phyloP scores from a whole-genome alignment of 2,113 vertebrate genomes.

The Pardalotus punctatus region DNA sequence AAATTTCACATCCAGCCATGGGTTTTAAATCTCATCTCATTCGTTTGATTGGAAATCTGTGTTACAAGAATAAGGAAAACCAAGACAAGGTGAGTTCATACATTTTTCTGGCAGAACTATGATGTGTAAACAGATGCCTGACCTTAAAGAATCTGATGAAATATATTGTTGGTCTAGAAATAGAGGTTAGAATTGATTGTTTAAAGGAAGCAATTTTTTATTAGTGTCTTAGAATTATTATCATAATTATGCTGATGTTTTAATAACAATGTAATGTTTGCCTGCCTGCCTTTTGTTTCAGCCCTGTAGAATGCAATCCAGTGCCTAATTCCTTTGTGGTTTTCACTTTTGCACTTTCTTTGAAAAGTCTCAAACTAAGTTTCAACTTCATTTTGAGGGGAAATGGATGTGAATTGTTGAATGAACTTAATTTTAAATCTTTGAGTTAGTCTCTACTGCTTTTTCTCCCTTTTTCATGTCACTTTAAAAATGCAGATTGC shows the following conservation, averaged over 20 bases:
- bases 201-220: not conserved
- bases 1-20: slow-evolving; percentile 75
- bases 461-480: not conserved
- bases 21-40: slow-evolving; percentile 93
- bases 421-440: not conserved
- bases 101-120: not conserved
- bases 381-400: not conserved
- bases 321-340: not conserved
- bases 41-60: slow-evolving; percentile 83
- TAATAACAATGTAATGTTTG: not conserved
- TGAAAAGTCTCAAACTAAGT: not conserved
- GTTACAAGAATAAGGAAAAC: slow-evolving; percentile 83
- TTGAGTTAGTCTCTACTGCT: not conserved
- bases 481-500: not conserved
- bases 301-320: not conserved
- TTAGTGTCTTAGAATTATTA: not conserved
- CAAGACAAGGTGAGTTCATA: slow-evolving; percentile 80
- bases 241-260: not conserved
- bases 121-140: not conserved
- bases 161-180: not conserved
- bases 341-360: not conserved
- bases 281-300: not conserved
- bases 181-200: not conserved
- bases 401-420: not conserved
- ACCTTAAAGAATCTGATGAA: not conserved